A percentile compares a stretch with the other conserved stretches of the same genome.
Conservation (phyloP, 2,113 vertebrate genomes). For the Lampris megalopsis region DNA sequence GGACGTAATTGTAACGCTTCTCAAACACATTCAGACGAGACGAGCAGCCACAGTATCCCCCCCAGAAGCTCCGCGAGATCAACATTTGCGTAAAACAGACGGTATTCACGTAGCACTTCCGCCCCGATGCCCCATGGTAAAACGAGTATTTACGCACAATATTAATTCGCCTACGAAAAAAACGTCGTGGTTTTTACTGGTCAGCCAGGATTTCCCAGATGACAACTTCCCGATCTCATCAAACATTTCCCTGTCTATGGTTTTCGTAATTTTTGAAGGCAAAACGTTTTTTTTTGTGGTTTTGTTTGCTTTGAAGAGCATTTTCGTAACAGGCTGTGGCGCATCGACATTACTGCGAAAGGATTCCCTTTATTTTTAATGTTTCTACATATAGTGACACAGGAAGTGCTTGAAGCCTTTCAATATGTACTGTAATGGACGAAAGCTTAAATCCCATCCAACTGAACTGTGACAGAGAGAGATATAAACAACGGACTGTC, state of each 20-base stretch:
- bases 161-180: not conserved
- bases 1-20: not conserved
- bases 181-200: not conserved
- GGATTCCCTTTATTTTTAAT: not conserved
- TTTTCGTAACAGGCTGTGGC: not conserved
- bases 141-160: not conserved
- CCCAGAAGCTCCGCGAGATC: too few relatives aligned
- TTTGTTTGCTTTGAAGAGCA: too few relatives aligned
- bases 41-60: too few relatives aligned
- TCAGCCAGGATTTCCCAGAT: not conserved
- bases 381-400: slow-evolving; percentile 19
- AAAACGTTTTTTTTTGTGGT: too few relatives aligned
- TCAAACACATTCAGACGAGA: slow-evolving; percentile 14
- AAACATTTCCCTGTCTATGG: too few relatives aligned
- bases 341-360: not conserved
- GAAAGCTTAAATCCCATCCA: not conserved
- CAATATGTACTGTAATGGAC: slow-evolving; percentile 10
- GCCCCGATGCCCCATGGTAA: not conserved
- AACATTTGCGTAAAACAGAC: not conserved
- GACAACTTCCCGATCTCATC: not conserved
- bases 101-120: slow-evolving; percentile 22
- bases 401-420: slow-evolving; percentile 53
- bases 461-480: not conserved
- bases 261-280: too few relatives aligned
- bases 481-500: not conserved